These are phyloP conservation scores for Saguinus imperator DNA, from an alignment of 2,113 vertebrate species.

Conservation along the genomic window DNA sequence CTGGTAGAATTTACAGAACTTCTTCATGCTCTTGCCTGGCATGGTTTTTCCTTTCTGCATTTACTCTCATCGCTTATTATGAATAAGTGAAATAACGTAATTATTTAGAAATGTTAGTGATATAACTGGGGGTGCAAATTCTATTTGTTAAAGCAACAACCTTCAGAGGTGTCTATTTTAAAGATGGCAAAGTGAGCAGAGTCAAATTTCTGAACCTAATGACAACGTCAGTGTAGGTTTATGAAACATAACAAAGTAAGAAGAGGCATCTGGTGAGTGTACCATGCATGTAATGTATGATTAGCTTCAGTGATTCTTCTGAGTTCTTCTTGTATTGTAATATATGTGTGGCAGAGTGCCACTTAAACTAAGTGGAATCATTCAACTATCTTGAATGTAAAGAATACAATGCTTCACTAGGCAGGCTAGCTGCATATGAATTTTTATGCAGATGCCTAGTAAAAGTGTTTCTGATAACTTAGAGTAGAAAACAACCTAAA, in stretches of 20 bases:
- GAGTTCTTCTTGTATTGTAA: slow-evolving; percentile 46
- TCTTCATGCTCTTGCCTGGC: not conserved
- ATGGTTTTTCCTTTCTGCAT: slow-evolving; percentile 49
- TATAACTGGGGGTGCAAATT: slow-evolving; percentile 60
- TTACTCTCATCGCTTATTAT: not conserved
- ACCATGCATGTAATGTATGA: slow-evolving; percentile 84
- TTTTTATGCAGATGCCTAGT: slow-evolving; percentile 64
- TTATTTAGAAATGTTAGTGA: slow-evolving; percentile 47
- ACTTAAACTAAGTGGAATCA: slow-evolving; percentile 74
- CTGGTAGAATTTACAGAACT: not conserved
- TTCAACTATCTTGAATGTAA: slow-evolving; percentile 75
- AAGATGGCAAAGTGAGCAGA: slow-evolving; percentile 45
- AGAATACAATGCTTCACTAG: slow-evolving; percentile 59
- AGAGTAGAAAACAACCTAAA: not conserved
- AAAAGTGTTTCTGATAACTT: slow-evolving; percentile 40
- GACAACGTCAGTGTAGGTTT: slow-evolving; percentile 85
- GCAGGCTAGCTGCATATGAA: slow-evolving; percentile 61
- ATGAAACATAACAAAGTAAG: slow-evolving; percentile 84
- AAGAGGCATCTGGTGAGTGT: slow-evolving; percentile 87
- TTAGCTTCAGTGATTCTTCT: slow-evolving; percentile 80
- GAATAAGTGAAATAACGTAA: slow-evolving; percentile 36
- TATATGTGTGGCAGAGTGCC: slow-evolving; percentile 76
- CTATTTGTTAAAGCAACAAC: slow-evolving; percentile 52
- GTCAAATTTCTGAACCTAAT: slow-evolving; percentile 82
- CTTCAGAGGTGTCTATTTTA: slow-evolving; percentile 60